These are phyloP conservation scores for Pristis pectinata DNA, from an alignment of 2,797 vertebrate genomes.

Conservation along the genomic window DNA sequence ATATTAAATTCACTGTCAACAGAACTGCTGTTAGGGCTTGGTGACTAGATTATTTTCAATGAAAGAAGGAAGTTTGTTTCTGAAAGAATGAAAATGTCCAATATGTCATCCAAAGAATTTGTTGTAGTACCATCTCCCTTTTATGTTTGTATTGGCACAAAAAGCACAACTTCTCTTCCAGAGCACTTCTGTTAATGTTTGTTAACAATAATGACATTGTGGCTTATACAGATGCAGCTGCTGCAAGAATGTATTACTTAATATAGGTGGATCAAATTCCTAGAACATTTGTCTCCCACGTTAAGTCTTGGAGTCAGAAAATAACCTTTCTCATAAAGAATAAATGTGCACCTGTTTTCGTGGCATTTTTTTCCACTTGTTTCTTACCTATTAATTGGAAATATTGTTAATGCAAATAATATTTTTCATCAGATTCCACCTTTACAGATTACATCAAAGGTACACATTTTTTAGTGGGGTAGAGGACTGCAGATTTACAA, in stretches of 20 bases:
- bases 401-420: neutral
- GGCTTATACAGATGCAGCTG: conserved; percentile 11
- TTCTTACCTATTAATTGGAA: neutral
- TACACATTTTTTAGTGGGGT: neutral
- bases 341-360: neutral
- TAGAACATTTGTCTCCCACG: conserved; percentile 1
- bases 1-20: conserved; percentile 33
- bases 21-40: conserved; percentile 22
- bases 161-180: neutral
- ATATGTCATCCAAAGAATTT: conserved; percentile 28
- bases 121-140: conserved; percentile 24
- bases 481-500: neutral
- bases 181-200: conserved; percentile 25
- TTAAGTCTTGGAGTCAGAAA: conserved; percentile 25
- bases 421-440: neutral
- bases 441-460: neutral
- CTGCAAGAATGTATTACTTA: conserved; percentile 37
- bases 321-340: conserved; percentile 19
- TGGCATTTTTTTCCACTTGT: neutral
- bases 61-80: conserved; percentile 16
- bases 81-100: conserved; percentile 33
- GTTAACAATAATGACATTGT: conserved; percentile 36
- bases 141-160: conserved; percentile 27
- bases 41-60: conserved; percentile 30
- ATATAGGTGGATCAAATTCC: conserved; percentile 24